Percentiles rank a stretch among this genome's conserved stretches.
phyloP scores from a whole-genome alignment of 2,113 vertebrate genomes.

The Pagrus major region DNA sequence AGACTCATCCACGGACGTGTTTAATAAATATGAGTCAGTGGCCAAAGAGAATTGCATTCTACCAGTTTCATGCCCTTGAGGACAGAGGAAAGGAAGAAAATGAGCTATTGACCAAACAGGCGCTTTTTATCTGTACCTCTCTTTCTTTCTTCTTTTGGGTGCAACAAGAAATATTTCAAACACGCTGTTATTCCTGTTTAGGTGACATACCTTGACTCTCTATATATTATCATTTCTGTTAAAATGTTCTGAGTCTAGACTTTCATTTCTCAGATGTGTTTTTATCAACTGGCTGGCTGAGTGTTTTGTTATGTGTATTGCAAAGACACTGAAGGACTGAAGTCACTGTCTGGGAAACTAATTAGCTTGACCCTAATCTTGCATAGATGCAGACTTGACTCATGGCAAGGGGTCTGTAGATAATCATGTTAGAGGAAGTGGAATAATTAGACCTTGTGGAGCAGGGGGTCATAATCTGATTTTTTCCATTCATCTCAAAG shows the following conservation, averaged over 20 bases:
- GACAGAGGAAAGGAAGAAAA: constrained; percentile 6
- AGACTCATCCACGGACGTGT: background rate
- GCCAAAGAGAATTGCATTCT: background rate
- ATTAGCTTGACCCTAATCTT: constrained; percentile 28
- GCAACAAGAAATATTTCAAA: background rate
- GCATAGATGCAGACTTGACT: background rate
- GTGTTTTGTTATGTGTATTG: background rate
- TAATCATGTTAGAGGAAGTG: constrained; percentile 20
- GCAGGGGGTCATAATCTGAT: constrained; percentile 5
- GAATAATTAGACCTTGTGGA: constrained; percentile 29
- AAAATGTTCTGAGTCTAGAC: background rate
- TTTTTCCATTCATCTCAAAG: constrained; percentile 1
- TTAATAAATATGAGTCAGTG: constrained; percentile 5
- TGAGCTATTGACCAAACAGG: constrained; percentile 3
- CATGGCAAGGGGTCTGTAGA: constrained; percentile 1
- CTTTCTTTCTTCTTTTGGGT: background rate
- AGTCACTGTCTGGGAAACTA: background rate
- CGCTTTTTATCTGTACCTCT: background rate
- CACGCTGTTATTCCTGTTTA: background rate
- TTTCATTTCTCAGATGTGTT: background rate
- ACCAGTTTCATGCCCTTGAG: background rate
- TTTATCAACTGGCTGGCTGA: background rate
- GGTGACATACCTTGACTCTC: background rate
- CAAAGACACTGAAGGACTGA: constrained; percentile 10
- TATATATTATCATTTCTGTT: background rate